Base-by-base conservation (phyloP, 2,888 invertebrate species). In the Zaprionus lineosus region DNA sequence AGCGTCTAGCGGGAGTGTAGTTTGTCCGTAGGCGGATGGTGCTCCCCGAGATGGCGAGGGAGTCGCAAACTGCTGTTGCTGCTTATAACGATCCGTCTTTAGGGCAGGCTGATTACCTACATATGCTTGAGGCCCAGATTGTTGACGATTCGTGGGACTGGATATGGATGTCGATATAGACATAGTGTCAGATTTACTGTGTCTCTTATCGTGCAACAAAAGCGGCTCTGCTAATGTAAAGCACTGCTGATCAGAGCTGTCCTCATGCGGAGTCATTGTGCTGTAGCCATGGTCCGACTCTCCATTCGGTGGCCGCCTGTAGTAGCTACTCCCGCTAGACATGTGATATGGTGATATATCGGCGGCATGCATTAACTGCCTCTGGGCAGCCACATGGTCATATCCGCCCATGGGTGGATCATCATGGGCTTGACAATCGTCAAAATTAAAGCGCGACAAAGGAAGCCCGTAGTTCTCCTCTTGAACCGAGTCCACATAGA, bases 261-360 rank as follows among this genome's bases (percentile, higher is more conserved):
- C 96, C 85, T 97, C 96, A 78, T 96, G 96, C 1, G 96, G 96
- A 0, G 96, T 97, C 97, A 97, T 97, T 0, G 97, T 97, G 2
- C 96, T 97, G 90, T 98, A 98, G 1, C 98, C 98, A 87, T 97
- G 97, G 91, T 98, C 98, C n/a, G 96, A 97, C 64, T 90, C 90
- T 9, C 89, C 90, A 67, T 90, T 90, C 2, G 95, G 93, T 11
- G 95, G 93, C 19, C 96, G 92, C 29, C 95, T 91, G 88, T 96
- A 96, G 48, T 96, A 96, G 52, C 88, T 89, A 48, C 89, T 89
- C 2, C 89, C 89, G 0, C 95, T 95, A 34, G 95, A 94, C 61
- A 97, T 94, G 62, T 96, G 93, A 88, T 97, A 97, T 0, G 97
- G 97, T 1, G 96, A 97, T 70, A 97, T 93, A 44, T 89, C 89